These are phyloP conservation scores for Lamellibrachia luymesi DNA, from an alignment of 1,140 invertebrate species.

Conservation along the genomic window DNA sequence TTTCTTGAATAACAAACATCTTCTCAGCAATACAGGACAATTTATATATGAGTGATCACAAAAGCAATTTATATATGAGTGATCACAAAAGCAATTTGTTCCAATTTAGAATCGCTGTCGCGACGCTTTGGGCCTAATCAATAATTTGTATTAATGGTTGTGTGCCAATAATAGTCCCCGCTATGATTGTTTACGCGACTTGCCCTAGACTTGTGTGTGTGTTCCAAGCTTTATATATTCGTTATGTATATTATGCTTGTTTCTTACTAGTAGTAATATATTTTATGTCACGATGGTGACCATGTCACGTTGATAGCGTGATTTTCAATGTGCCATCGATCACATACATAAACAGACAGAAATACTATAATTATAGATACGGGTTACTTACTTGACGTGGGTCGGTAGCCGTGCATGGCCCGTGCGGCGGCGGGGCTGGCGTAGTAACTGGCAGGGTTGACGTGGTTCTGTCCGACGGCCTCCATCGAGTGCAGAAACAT, in stretches of 20 bases:
- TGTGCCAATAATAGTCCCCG: neutral
- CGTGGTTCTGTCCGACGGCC: neutral
- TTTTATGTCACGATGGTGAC: too few species aligned
- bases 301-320: too few species aligned
- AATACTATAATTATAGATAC: neutral
- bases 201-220: neutral
- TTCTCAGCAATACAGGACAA: neutral
- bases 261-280: too few species aligned
- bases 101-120: neutral
- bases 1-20: neutral
- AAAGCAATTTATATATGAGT: neutral
- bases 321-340: too few species aligned
- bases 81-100: neutral
- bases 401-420: neutral
- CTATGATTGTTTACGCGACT: neutral
- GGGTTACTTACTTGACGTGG: neutral
- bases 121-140: neutral
- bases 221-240: too few species aligned
- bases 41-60: neutral
- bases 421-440: neutral
- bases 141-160: neutral
- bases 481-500: neutral
- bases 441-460: neutral
- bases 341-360: neutral
- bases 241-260: too few species aligned